Evolutionary conservation across 2,888 invertebrate species (phyloP).

Genomic region (Andrena praecox): DNA sequence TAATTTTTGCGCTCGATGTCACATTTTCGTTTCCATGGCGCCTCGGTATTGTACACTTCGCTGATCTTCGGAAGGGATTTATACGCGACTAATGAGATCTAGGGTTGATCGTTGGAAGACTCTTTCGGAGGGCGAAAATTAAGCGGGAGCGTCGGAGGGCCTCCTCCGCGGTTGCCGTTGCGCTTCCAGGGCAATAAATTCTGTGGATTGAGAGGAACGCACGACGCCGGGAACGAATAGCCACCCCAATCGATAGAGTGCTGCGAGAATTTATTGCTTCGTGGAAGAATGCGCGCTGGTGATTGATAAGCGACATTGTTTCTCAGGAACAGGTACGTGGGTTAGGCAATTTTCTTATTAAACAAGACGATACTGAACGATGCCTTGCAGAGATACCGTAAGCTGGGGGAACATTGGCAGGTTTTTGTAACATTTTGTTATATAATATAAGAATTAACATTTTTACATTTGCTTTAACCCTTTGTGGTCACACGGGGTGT

Average conservation of each 20-base stretch:
- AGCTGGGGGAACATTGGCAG: no score
- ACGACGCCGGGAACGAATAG: conserved; percentile 35
- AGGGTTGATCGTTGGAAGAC: neutral
- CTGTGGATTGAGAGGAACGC: conserved; percentile 19
- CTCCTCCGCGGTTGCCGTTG: conserved; percentile 31
- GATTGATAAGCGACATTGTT: conserved; percentile 53
- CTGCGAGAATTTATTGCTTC: conserved; percentile 58
- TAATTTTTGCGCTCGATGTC: neutral
- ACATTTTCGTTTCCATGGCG: neutral
- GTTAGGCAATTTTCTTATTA: neutral
- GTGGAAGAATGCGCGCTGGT: conserved; percentile 53
- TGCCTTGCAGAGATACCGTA: no score
- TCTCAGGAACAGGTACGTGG: neutral
- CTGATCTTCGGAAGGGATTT: neutral
- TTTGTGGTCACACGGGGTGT: no score
- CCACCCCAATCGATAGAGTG: conserved; percentile 53
- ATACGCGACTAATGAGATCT: conserved; percentile 1
- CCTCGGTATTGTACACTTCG: neutral
- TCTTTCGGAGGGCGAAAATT: neutral
- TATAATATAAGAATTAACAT: no score
- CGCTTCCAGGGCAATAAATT: conserved; percentile 58
- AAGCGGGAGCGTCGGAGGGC: neutral
- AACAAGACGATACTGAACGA: neutral
- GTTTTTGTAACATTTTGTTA: no score
- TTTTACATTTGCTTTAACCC: no score